Base-by-base conservation (phyloP, 2,113 vertebrate genomes). In the Passer montanus region DNA sequence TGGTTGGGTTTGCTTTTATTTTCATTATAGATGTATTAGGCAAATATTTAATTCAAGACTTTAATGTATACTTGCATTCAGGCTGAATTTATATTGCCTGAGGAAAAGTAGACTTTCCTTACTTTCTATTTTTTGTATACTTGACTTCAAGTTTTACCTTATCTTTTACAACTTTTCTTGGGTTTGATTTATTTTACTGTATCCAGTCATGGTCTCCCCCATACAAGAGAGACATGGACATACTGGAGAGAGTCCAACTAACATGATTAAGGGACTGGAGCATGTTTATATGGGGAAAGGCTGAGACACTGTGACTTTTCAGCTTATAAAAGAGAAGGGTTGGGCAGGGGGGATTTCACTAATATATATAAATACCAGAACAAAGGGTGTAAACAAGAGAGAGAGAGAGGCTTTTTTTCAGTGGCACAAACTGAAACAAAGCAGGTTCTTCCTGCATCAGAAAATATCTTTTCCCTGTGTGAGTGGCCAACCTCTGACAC, bases 301-400 rank as follows among this genome's bases (percentile, higher is more conserved):
- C 5, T 87, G 74, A 82, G 37, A 47, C 11, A 84, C 3, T 10
- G 41, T 18, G 14, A 62, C 41, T 27, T 33, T 52, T 49, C 55
- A 81, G 10, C 8, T 23, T 35, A 7, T 20, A 37, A 27, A 60
- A 33, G 10, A 62, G 37, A 39, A 44, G 7, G 10, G 10, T 7
- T 84, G 3, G 14, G 13, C 19, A 12, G 0, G 3, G 4, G 4
- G 4, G 0, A 39, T 39, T 16, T 92, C 56, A 27, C 21, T 31
- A n/a, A 9, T 17, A 2, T 28, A 9, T 63, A 46, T 23, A 37
- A 56, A 39, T 18, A 60, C 4, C 19, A 44, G 21, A 62, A 63
- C 0, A 0, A 19, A 64, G 5, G 2, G 1, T 26, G 6, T 33
- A 26, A 46, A n/a, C 15, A n/a, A 58, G 43, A 64, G 18, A 37